These are phyloP conservation scores for Xanthorhoe spadicearia DNA, from an alignment of 2,888 invertebrate species.

Conservation along the genomic window DNA sequence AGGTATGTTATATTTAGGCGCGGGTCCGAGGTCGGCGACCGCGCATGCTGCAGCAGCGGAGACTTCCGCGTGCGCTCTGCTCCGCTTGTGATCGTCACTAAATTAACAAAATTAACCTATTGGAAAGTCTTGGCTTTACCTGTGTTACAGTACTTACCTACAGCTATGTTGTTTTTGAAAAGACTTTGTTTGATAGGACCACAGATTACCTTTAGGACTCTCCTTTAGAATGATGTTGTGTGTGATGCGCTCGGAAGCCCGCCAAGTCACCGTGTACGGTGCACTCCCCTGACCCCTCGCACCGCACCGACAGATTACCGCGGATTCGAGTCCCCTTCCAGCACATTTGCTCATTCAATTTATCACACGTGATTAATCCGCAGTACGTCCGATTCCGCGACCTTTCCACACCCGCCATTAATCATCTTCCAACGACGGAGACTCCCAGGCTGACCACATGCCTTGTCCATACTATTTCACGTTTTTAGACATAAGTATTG, in stretches of 20 bases:
- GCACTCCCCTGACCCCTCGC: conserved; percentile 3
- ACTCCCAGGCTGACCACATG: conserved; percentile 4
- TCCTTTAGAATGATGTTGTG: background rate
- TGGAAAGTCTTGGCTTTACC: too few relatives aligned
- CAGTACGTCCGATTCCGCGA: conserved; percentile 27
- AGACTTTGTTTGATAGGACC: background rate
- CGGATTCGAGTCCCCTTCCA: conserved; percentile 27
- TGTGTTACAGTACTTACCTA: too few relatives aligned
- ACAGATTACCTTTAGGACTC: too few relatives aligned
- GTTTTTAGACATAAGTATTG: background rate
- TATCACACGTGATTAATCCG: conserved; percentile 36
- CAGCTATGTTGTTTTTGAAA: too few relatives aligned
- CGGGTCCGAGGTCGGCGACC: conserved; percentile 29
- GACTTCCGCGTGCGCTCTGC: conserved; percentile 17
- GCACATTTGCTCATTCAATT: conserved; percentile 32
- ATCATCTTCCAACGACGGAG: conserved; percentile 23
- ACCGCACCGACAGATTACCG: conserved; percentile 19
- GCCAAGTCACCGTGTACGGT: conserved; percentile 25
- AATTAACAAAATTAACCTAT: background rate
- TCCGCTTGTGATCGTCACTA: background rate
- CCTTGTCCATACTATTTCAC: background rate
- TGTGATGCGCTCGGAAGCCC: conserved; percentile 26
- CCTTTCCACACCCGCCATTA: conserved; percentile 27
- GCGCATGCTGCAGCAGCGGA: conserved; percentile 7
- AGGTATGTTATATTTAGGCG: conserved; percentile 30